Evolutionary conservation across 2,888 invertebrate species (phyloP).

Genomic region (Zonitis immaculata): DNA sequence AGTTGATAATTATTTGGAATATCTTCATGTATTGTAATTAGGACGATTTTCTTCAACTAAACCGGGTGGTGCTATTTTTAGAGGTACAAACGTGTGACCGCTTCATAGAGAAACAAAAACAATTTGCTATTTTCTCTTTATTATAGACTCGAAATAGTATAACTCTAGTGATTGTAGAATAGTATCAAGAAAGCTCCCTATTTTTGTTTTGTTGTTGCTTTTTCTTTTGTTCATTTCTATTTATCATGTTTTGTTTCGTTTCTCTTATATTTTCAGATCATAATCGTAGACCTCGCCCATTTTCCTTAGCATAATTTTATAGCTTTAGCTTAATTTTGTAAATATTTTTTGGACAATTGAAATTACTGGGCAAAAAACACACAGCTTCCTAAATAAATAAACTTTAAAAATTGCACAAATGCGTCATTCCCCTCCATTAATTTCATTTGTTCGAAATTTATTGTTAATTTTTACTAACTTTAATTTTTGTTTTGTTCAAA

Average conservation of each 20-base stretch:
- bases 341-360: background rate
- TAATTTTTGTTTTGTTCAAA: background rate
- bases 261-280: slow-evolving; percentile 53
- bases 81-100: slow-evolving; percentile 39
- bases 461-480: background rate
- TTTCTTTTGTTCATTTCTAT: slow-evolving; percentile 7
- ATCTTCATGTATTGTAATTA: slow-evolving; percentile 25
- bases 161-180: slow-evolving; percentile 15
- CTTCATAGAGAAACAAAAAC: background rate
- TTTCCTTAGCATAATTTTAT: slow-evolving; percentile 50
- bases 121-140: slow-evolving; percentile 17
- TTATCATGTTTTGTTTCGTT: slow-evolving; percentile 22
- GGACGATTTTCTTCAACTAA: slow-evolving; percentile 46
- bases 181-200: slow-evolving; percentile 26
- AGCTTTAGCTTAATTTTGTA: background rate
- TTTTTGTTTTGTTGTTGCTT: slow-evolving; percentile 13
- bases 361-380: background rate
- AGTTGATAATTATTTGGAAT: no score
- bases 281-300: slow-evolving; percentile 57
- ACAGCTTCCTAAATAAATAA: background rate
- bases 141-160: slow-evolving; percentile 9
- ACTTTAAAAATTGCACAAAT: background rate
- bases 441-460: background rate
- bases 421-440: background rate
- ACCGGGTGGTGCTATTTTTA: slow-evolving; percentile 43